These are phyloP conservation scores for Calidris pygmaea DNA, from an alignment of 2,113 vertebrate genomes.

Conservation along the genomic window DNA sequence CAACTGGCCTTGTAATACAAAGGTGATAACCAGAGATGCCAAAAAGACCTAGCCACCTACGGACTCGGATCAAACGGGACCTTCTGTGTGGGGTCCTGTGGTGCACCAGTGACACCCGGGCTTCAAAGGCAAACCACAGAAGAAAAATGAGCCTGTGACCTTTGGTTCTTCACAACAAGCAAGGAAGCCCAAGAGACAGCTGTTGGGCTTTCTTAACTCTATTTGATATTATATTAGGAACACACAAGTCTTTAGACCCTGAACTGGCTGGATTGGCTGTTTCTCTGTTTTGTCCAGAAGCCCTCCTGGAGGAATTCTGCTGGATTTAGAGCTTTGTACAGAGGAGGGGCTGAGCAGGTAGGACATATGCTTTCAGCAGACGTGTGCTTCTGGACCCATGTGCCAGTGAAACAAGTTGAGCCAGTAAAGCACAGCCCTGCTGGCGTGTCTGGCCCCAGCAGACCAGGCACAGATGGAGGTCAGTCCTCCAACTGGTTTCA, in stretches of 20 bases:
- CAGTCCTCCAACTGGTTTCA: accelerated
- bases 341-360: not conserved
- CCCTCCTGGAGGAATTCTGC: not conserved
- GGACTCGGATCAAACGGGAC: not conserved
- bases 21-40: constrained; percentile 10
- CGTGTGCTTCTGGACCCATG: not conserved
- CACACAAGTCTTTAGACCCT: not conserved
- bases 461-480: not conserved
- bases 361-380: not conserved
- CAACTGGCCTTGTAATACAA: not conserved
- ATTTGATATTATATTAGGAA: not conserved
- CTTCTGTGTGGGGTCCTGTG: accelerated
- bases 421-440: not conserved
- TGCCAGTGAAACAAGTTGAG: not conserved
- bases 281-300: not conserved
- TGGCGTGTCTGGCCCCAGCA: accelerated
- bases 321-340: not conserved
- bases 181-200: not conserved
- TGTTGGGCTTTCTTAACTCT: not conserved
- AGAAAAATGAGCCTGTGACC: not conserved
- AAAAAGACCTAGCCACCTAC: not conserved
- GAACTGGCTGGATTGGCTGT: not conserved
- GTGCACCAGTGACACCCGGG: not conserved
- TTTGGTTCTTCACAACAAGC: not conserved
- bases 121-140: constrained; percentile 27